phyloP scores from a whole-genome alignment of 2,888 invertebrate species.

The Acanthosepion lycidas region DNA sequence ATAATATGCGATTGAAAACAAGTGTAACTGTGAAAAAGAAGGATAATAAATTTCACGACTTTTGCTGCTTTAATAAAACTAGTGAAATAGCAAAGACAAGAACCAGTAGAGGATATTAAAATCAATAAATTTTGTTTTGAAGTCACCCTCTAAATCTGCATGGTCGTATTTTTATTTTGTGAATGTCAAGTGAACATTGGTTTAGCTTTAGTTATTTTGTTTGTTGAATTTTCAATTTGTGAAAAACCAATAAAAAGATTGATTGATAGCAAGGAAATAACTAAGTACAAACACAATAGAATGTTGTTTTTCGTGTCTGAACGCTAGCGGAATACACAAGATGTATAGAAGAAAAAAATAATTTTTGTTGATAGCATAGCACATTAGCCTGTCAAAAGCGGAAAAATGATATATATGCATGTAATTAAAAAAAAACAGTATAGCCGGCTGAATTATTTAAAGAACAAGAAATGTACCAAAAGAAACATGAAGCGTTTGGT shows the following conservation, averaged over 20 bases:
- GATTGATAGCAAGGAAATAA: not conserved
- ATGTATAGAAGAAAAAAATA: not conserved
- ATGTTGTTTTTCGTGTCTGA: not conserved
- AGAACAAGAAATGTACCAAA: no score
- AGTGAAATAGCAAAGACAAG: not conserved
- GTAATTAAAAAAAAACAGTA: not conserved
- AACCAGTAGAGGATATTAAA: not conserved
- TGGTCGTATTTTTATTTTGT: not conserved
- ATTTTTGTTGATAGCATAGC: not conserved
- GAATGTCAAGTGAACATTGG: not conserved
- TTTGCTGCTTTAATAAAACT: not conserved
- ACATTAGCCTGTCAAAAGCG: not conserved
- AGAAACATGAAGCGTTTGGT: no score
- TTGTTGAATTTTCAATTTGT: not conserved
- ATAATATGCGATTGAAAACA: not conserved
- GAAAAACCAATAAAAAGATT: not conserved
- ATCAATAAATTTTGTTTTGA: not conserved
- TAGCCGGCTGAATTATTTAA: no score
- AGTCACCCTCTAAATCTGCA: no score
- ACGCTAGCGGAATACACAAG: not conserved
- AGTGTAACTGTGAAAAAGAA: not conserved
- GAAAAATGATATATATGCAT: not conserved
- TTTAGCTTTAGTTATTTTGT: not conserved
- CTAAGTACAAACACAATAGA: not conserved
- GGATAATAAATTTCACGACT: not conserved